These are phyloP conservation scores for Ictidomys tridecemlineatus DNA, from an alignment of 2,113 vertebrate genomes.

Conservation along the genomic window DNA sequence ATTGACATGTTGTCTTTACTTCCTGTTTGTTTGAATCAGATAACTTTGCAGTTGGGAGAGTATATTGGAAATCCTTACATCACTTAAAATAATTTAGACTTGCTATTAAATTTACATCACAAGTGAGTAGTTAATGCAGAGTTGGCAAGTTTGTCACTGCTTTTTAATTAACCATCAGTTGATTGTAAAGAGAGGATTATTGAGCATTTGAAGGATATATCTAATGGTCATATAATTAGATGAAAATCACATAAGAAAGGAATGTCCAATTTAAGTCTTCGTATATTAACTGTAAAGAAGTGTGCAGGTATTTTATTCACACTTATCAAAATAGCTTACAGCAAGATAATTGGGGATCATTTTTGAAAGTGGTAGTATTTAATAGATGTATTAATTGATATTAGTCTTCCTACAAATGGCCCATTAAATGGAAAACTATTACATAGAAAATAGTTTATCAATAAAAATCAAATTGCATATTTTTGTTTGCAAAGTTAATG, in stretches of 20 bases:
- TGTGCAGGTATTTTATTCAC: slow-evolving; percentile 85
- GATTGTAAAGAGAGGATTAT: slow-evolving; percentile 87
- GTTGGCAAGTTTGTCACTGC: slow-evolving; percentile 82
- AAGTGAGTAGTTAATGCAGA: slow-evolving; percentile 85
- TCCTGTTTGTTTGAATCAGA: slow-evolving; percentile 75
- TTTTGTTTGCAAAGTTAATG: slow-evolving; percentile 71
- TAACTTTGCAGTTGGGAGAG: slow-evolving; percentile 63
- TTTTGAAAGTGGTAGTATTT: slow-evolving; percentile 86
- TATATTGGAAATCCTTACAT: slow-evolving; percentile 76
- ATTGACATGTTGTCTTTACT: slow-evolving; percentile 69
- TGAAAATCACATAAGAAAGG: slow-evolving; percentile 89
- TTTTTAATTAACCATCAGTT: slow-evolving; percentile 90
- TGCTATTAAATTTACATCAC: slow-evolving; percentile 81
- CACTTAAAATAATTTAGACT: slow-evolving; percentile 81
- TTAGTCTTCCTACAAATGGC: slow-evolving; percentile 80
- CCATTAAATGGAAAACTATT: slow-evolving; percentile 75
- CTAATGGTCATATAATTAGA: slow-evolving; percentile 89
- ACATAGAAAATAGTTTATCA: slow-evolving; percentile 76
- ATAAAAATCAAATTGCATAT: slow-evolving; percentile 78
- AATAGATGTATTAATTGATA: slow-evolving; percentile 85
- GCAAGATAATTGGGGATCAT: slow-evolving; percentile 86
- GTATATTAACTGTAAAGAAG: slow-evolving; percentile 86
- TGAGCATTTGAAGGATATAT: slow-evolving; percentile 88
- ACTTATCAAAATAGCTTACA: slow-evolving; percentile 86
- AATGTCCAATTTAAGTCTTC: slow-evolving; percentile 88